Base-by-base conservation (phyloP, 2,113 vertebrate genomes). In the Menura novaehollandiae region DNA sequence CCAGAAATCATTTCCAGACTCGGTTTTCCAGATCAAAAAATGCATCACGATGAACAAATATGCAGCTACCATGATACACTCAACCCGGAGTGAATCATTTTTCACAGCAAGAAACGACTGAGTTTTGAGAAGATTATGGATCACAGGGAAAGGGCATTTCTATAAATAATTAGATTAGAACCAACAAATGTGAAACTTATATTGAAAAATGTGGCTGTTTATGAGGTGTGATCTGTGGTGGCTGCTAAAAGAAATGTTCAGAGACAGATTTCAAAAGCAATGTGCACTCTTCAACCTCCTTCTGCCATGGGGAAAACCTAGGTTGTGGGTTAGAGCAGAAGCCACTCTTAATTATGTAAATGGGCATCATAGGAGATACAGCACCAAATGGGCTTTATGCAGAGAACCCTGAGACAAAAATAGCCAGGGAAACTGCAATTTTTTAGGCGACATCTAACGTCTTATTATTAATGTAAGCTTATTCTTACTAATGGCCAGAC, bases 151-250 rank as follows among this genome's bases (percentile, higher is more conserved):
- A 97, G 64, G 69, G 15, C 44, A 55, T 78, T 95, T 92, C 86
- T 96, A 89, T 59, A 91, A 95, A 93, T 91, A 94, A 93, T 75
- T 75, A 56, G 11, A 69, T 94, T 64, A 91, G 91, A 93, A 71
- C n/a, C 53, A 92, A 71, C 11, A 74, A 80, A 85, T 44, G 47
- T 33, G 52, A 78, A 91, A 67, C 49, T 66, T 12, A 0, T n/a
- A 28, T 17, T 92, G 69, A 75, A 92, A 95, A 89, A 83, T 67
- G 27, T 64, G 44, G 6, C 35, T 85, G 51, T 84, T 88, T 80
- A 77, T 73, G 68, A 71, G 63, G 73, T 52, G 24, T 52, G 56
- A 59, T 67, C 35, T 47, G 64, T 69, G 43, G 41, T 14, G 74
- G 27, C 51, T 67, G 24, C 35, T 47, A 24, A 66, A 86, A 83